These are phyloP conservation scores for Melipona bicolor DNA, from an alignment of 2,888 invertebrate species.

Conservation along the genomic window DNA sequence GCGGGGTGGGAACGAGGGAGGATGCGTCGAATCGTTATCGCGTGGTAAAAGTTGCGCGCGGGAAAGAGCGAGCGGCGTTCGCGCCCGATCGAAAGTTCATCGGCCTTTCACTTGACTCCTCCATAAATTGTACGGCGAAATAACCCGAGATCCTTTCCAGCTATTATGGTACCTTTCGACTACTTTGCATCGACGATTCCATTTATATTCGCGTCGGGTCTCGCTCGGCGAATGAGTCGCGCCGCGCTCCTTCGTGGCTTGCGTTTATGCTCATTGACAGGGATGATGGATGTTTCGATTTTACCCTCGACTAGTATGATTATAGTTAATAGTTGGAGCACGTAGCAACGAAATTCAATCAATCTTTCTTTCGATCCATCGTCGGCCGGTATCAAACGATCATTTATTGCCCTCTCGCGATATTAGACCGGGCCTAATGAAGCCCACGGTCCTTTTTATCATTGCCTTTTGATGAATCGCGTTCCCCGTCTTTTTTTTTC, in stretches of 20 bases:
- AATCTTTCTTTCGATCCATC: slow-evolving; percentile 69
- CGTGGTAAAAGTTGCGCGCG: slow-evolving; percentile 21
- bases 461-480: slow-evolving; percentile 37
- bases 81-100: slow-evolving; percentile 50
- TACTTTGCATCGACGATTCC: slow-evolving; percentile 63
- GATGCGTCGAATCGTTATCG: slow-evolving; percentile 6
- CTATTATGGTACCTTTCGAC: slow-evolving; percentile 59
- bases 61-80: slow-evolving; percentile 5
- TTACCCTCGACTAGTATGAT: slow-evolving; percentile 69
- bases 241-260: slow-evolving; percentile 58
- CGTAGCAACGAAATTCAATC: slow-evolving; percentile 73
- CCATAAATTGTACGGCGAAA: slow-evolving; percentile 47
- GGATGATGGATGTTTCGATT: slow-evolving; percentile 76
- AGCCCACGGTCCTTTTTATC: slow-evolving; percentile 40
- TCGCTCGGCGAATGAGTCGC: slow-evolving; percentile 53
- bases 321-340: slow-evolving; percentile 68
- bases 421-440: slow-evolving; percentile 57
- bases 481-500: slow-evolving; percentile 25
- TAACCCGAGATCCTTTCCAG: slow-evolving; percentile 51
- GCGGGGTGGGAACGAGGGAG: no score
- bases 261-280: slow-evolving; percentile 72
- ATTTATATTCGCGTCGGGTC: slow-evolving; percentile 60
- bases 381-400: slow-evolving; percentile 55
- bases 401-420: slow-evolving; percentile 57
- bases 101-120: slow-evolving; percentile 53